A percentile compares a stretch with the other conserved stretches of the same genome.
Conservation (phyloP, 2,113 vertebrate species). For the Nannospalax galili region DNA sequence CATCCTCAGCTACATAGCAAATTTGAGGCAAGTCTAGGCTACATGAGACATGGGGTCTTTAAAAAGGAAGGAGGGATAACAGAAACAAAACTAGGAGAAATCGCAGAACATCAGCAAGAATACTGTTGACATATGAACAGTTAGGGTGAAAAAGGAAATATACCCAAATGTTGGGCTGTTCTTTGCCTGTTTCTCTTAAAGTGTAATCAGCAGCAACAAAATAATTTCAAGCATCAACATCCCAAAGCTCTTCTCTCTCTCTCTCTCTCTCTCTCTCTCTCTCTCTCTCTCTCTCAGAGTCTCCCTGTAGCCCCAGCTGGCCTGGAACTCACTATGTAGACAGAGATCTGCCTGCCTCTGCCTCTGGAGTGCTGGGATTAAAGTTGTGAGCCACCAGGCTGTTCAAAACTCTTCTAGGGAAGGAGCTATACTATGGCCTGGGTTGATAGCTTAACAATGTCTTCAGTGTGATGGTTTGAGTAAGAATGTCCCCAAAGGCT, state of each 20-base stretch:
- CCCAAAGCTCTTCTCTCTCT: neutral
- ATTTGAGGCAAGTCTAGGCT: neutral
- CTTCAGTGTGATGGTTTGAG: too few species aligned
- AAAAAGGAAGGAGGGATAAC: neutral
- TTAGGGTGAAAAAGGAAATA: neutral
- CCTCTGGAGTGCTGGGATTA: too few species aligned
- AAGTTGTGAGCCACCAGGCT: too few species aligned
- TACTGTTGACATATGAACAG: neutral
- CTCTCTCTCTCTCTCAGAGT: too few species aligned
- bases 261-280: too few species aligned
- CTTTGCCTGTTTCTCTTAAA: neutral
- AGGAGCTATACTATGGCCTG: too few species aligned
- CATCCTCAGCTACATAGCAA: too few species aligned
- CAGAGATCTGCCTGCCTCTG: too few species aligned
- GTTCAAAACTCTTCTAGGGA: too few species aligned
- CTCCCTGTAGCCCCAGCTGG: too few species aligned
- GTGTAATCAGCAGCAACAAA: neutral
- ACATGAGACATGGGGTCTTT: neutral
- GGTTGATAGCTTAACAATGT: neutral
- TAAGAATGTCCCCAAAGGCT: too few species aligned
- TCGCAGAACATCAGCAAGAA: neutral
- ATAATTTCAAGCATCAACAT: neutral
- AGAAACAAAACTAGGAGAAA: neutral
- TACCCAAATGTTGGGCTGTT: neutral
- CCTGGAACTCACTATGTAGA: too few species aligned